Conservation (phyloP, 2,797 vertebrate species). For the Orientallactaga sibirica region DNA sequence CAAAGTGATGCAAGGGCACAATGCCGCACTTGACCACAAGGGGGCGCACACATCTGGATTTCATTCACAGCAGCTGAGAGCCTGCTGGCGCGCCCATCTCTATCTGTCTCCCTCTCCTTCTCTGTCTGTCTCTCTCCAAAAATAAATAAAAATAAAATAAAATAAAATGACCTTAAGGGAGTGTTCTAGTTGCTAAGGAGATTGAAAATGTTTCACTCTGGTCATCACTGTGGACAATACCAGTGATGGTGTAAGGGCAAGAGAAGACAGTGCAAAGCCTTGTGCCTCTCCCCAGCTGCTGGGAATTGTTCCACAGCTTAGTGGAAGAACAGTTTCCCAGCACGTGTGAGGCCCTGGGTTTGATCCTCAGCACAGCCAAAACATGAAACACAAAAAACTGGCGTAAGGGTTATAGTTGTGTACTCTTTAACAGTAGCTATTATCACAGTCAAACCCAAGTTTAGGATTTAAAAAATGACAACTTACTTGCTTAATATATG, state of each 20-base stretch:
- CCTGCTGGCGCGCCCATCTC: too few relatives aligned
- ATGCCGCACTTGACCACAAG: too few relatives aligned
- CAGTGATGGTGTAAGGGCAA: neutral
- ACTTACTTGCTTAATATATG: slow-evolving; percentile 4
- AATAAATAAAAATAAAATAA: too few relatives aligned
- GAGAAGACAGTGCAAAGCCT: neutral
- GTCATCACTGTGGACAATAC: neutral
- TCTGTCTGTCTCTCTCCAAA: too few relatives aligned
- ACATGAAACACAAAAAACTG: neutral
- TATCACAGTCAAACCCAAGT: slow-evolving; percentile 17
- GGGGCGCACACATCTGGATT: too few relatives aligned
- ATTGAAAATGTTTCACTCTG: neutral
- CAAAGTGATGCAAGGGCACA: too few relatives aligned
- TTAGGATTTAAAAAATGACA: slow-evolving; percentile 48
- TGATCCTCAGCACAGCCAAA: neutral
- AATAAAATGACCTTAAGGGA: slow-evolving; percentile 10
- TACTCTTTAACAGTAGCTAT: neutral
- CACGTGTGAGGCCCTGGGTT: neutral
- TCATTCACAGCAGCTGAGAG: too few relatives aligned
- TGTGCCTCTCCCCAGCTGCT: neutral
- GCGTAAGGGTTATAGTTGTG: neutral
- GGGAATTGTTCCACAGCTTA: neutral
- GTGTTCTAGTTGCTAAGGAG: neutral
- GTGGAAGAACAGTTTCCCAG: neutral
- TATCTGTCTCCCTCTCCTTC: too few relatives aligned